Evolutionary conservation across 1,140 invertebrate species (phyloP).

Genomic region (Heterodera schachtii): DNA sequence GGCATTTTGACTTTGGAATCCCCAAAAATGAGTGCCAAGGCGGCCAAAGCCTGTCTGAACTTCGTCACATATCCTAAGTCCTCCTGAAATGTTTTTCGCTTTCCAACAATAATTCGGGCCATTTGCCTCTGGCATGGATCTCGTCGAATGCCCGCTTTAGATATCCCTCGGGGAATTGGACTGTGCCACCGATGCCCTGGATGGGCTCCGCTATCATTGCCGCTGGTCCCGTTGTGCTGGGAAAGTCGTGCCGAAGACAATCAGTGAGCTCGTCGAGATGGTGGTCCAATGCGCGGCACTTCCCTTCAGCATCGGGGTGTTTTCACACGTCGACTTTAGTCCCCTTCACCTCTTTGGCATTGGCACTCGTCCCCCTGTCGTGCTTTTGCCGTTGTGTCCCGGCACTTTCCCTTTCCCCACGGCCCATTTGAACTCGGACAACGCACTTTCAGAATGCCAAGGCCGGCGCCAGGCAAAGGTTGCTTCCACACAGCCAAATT

Average conservation of each 20-base stretch:
- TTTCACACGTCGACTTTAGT: neutral
- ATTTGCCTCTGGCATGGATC: conserved; percentile 74
- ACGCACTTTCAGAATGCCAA: conserved; percentile 79
- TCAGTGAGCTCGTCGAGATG: conserved; percentile 83
- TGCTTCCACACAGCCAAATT: conserved; percentile 80
- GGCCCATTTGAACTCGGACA: conserved; percentile 85
- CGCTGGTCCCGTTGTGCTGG: conserved; percentile 75
- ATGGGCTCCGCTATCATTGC: conserved; percentile 91
- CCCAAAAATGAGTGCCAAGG: conserved; percentile 91
- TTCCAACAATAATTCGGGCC: conserved; percentile 72
- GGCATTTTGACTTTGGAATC: conserved; percentile 83
- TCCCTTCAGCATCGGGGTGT: conserved; percentile 69
- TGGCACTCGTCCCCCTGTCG: conserved; percentile 31
- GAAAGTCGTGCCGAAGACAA: conserved; percentile 76
- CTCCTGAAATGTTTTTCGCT: conserved; percentile 78
- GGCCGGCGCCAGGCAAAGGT: conserved; percentile 73
- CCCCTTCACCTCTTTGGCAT: conserved; percentile 70
- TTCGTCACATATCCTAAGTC: conserved; percentile 21
- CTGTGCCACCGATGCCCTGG: conserved; percentile 82
- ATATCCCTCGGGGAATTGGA: conserved; percentile 88
- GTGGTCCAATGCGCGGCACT: conserved; percentile 76
- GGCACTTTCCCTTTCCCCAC: conserved; percentile 83
- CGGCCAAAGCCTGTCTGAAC: conserved; percentile 94
- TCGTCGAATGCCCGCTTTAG: conserved; percentile 80
- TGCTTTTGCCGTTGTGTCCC: conserved; percentile 83